phyloP scores from a whole-genome alignment of 2,113 vertebrate species.

The Recurvirostra avosetta region DNA sequence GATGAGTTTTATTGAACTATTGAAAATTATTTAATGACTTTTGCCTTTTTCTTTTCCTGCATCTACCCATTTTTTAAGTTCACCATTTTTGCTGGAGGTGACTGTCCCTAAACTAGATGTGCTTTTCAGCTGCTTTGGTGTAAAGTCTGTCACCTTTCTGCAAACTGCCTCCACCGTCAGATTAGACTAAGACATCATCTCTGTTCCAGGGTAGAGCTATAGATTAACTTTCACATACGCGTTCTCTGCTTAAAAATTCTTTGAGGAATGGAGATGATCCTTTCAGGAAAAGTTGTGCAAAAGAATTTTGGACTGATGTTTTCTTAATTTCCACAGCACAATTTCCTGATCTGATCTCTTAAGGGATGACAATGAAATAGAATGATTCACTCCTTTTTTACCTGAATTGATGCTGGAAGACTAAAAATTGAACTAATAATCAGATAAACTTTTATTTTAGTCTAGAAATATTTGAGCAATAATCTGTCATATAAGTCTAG shows the following conservation, averaged over 20 bases:
- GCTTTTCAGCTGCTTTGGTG: background rate
- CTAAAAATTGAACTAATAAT: background rate
- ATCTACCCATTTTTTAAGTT: background rate
- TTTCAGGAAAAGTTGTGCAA: background rate
- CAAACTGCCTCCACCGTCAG: background rate
- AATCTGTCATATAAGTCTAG: background rate
- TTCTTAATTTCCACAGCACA: background rate
- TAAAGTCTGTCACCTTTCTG: background rate
- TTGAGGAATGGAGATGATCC: background rate
- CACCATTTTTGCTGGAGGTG: background rate
- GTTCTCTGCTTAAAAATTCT: background rate
- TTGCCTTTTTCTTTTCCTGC: background rate
- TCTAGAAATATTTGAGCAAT: background rate
- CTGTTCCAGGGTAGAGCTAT: background rate
- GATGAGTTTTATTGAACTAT: background rate
- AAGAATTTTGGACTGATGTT: background rate
- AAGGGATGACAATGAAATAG: background rate
- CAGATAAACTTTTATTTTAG: background rate
- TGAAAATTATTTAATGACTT: background rate
- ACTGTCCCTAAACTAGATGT: background rate
- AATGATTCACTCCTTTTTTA: background rate
- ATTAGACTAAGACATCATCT: background rate
- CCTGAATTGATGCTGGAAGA: background rate
- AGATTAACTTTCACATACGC: background rate
- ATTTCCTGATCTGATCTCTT: background rate